Evolutionary conservation across 2,888 invertebrate genomes (phyloP).

Genomic region (Plagodis dolabraria): DNA sequence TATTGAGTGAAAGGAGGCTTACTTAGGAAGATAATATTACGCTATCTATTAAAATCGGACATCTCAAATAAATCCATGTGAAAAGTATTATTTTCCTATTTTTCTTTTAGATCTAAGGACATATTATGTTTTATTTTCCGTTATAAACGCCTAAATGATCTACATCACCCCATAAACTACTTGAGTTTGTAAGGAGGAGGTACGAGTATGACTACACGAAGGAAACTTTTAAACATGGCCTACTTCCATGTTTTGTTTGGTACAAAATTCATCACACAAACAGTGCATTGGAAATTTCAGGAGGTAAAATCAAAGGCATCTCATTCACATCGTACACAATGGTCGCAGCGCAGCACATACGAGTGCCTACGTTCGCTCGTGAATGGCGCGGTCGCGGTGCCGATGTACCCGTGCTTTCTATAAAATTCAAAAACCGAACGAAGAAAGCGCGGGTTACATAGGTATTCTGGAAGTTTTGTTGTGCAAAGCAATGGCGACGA

Average conservation of each 20-base stretch:
- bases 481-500: conserved; percentile 46
- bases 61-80: too few species aligned
- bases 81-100: too few species aligned
- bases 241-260: neutral
- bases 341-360: conserved; percentile 22
- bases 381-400: conserved; percentile 33
- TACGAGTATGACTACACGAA: too few species aligned
- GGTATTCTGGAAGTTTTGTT: conserved; percentile 46
- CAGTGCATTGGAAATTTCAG: conserved; percentile 42
- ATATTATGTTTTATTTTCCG: too few species aligned
- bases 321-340: conserved; percentile 54
- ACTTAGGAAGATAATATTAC: too few species aligned
- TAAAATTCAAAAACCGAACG: conserved; percentile 60
- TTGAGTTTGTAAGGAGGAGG: too few species aligned
- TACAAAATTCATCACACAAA: conserved; percentile 16
- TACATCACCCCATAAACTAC: too few species aligned
- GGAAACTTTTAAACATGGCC: too few species aligned
- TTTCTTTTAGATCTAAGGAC: too few species aligned
- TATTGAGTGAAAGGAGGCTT: too few species aligned
- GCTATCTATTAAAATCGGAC: too few species aligned
- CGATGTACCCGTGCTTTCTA: conserved; percentile 46
- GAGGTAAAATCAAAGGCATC: conserved; percentile 46
- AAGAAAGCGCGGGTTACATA: conserved; percentile 48
- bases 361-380: conserved; percentile 39
- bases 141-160: too few species aligned